These are phyloP conservation scores for Thaleichthys pacificus DNA, from an alignment of 2,797 vertebrate genomes.

Conservation along the genomic window DNA sequence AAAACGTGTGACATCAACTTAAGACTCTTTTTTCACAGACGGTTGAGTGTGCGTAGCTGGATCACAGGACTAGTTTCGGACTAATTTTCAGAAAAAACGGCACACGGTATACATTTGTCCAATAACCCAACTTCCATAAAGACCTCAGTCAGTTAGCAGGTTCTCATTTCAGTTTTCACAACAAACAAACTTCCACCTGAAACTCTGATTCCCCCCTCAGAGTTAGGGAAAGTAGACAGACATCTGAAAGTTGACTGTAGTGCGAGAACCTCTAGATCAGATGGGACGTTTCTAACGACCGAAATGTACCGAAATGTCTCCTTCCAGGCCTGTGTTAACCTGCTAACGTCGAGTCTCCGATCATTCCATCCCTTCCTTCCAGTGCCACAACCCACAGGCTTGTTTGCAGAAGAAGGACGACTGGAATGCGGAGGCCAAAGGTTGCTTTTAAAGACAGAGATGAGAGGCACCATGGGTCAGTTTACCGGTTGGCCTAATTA, in stretches of 20 bases:
- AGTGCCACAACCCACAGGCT: conserved; percentile 85
- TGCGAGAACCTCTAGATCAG: not conserved
- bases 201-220: not conserved
- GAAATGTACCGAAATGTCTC: not conserved
- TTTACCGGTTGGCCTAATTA: not conserved
- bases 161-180: not conserved
- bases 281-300: conserved; percentile 9
- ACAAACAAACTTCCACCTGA: not conserved
- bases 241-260: not conserved
- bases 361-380: conserved; percentile 22
- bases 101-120: not conserved
- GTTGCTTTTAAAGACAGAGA: conserved; percentile 70
- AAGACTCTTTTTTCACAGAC: conserved; percentile 10
- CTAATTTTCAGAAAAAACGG: conserved; percentile 24
- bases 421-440: conserved; percentile 76
- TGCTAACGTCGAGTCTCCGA: not conserved
- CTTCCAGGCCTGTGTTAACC: conserved; percentile 3
- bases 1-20: conserved; percentile 44
- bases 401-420: conserved; percentile 81
- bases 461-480: conserved; percentile 75
- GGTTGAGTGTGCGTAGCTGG: conserved; percentile 23
- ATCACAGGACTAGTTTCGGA: conserved; percentile 32
- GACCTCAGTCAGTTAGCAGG: not conserved
- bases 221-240: too few relatives aligned
- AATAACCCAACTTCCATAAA: not conserved